Evolutionary conservation across 1,140 invertebrate genomes (phyloP).

Genomic region (Laupala kohalensis): DNA sequence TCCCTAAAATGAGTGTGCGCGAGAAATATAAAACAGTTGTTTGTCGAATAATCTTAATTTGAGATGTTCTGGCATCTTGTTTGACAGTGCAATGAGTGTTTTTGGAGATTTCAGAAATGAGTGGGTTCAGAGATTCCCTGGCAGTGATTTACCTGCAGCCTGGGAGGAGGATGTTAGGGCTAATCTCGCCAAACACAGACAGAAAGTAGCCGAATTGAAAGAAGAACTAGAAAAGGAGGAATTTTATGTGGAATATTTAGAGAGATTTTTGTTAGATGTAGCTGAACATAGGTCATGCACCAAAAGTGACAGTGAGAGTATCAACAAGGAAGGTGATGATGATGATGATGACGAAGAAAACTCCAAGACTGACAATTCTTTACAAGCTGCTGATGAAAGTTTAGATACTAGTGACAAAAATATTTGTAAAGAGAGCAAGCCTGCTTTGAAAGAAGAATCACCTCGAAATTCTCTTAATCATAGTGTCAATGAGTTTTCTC

Average conservation of each 20-base stretch:
- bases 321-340: background rate
- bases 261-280: slow-evolving; percentile 65
- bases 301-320: slow-evolving; percentile 2
- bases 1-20: background rate
- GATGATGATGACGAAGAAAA: slow-evolving; percentile 11
- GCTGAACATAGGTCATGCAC: slow-evolving; percentile 46
- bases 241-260: slow-evolving; percentile 78
- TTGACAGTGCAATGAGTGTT: slow-evolving; percentile 54
- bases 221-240: slow-evolving; percentile 80
- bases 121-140: slow-evolving; percentile 76
- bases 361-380: slow-evolving; percentile 5
- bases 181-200: slow-evolving; percentile 75
- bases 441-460: slow-evolving; percentile 6
- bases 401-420: slow-evolving; percentile 14
- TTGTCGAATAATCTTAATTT: background rate
- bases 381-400: background rate
- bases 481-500: slow-evolving; percentile 40
- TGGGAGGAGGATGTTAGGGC: slow-evolving; percentile 83
- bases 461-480: slow-evolving; percentile 10
- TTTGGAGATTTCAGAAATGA: slow-evolving; percentile 77
- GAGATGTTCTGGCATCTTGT: background rate
- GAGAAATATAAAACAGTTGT: background rate
- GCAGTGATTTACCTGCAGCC: slow-evolving; percentile 71
- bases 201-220: slow-evolving; percentile 54
- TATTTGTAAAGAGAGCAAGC: slow-evolving; percentile 12